Evolutionary conservation across 2,888 invertebrate species (phyloP).

Genomic region (Cheilosia scutellata): DNA sequence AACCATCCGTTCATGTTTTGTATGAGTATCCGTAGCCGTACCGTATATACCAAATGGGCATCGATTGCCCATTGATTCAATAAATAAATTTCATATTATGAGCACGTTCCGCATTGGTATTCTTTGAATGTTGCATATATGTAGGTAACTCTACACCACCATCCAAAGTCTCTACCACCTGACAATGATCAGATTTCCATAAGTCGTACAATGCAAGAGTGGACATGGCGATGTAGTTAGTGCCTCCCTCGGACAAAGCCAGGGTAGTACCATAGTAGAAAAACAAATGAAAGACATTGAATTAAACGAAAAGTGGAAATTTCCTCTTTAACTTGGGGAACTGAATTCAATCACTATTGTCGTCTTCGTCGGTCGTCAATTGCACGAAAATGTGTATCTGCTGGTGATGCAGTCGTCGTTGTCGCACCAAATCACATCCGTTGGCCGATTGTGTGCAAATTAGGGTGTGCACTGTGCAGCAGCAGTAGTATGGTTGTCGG

Average conservation of each 20-base stretch:
- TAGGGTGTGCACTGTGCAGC: conserved; percentile 57
- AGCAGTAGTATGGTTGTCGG: conserved; percentile 14
- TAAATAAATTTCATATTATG: conserved; percentile 72
- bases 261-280: not conserved
- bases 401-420: conserved; percentile 51
- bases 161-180: conserved; percentile 38
- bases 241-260: not conserved
- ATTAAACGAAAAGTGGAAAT: conserved; percentile 65
- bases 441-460: conserved; percentile 73
- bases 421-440: conserved; percentile 70
- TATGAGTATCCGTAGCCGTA: conserved; percentile 30
- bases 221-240: not conserved
- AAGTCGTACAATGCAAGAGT: conserved; percentile 40
- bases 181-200: conserved; percentile 69
- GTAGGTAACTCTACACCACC: conserved; percentile 25
- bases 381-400: conserved; percentile 53
- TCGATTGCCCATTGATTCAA: conserved; percentile 71
- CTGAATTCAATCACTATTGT: conserved; percentile 56
- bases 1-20: conserved; percentile 43
- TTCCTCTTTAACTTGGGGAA: conserved; percentile 56
- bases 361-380: conserved; percentile 46
- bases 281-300: conserved; percentile 36
- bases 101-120: conserved; percentile 70
- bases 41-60: conserved; percentile 49
- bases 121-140: conserved; percentile 51